These are phyloP conservation scores for Ramazzottius varieornatus DNA, from an alignment of 2,888 invertebrate genomes.

Conservation along the genomic window DNA sequence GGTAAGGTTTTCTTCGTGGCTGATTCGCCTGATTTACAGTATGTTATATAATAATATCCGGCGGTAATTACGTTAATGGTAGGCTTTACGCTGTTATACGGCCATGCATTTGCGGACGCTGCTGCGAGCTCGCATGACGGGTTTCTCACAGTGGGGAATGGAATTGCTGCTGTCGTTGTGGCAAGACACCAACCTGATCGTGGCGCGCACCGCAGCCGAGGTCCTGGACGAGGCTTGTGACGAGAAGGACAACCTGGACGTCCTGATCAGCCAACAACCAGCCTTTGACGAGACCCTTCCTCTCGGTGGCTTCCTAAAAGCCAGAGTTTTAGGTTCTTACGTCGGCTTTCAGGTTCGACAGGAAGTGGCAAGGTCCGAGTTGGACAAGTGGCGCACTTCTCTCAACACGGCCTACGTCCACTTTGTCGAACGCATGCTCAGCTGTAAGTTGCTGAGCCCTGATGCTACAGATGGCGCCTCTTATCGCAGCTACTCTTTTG, in stretches of 20 bases:
- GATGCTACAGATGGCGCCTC: too few species aligned
- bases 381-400: background rate
- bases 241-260: background rate
- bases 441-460: background rate
- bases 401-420: background rate
- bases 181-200: background rate
- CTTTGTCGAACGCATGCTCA: background rate
- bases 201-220: background rate
- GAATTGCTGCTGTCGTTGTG: background rate
- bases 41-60: too few species aligned
- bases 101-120: background rate
- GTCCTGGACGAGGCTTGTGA: background rate
- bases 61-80: background rate
- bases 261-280: background rate
- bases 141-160: background rate
- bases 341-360: background rate
- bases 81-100: background rate
- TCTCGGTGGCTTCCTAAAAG: background rate
- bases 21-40: too few species aligned
- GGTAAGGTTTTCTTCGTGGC: too few species aligned
- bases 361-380: background rate
- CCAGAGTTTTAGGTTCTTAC: background rate
- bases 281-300: background rate
- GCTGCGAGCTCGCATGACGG: background rate
- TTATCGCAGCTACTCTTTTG: too few species aligned